Evolutionary conservation across 2,888 invertebrate species (phyloP).

Genomic region (Volucella bombylans): DNA sequence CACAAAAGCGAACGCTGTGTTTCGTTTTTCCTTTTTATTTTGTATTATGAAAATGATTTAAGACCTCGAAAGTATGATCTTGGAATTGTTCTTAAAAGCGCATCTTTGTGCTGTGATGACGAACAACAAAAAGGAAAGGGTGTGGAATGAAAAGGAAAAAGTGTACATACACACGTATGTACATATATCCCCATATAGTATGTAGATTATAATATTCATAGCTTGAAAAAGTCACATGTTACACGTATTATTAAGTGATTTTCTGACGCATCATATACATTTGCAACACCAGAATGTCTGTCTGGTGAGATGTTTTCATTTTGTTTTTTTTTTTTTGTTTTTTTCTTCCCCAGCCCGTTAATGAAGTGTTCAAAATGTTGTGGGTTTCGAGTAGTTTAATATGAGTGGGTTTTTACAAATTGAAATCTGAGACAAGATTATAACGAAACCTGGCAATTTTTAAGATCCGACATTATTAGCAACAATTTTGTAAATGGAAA

Average conservation of each 20-base stretch:
- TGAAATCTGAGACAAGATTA: conserved; percentile 18
- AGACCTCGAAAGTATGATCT: conserved; percentile 76
- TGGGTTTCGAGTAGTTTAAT: conserved; percentile 9
- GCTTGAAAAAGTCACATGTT: conserved; percentile 76
- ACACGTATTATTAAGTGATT: conserved; percentile 82
- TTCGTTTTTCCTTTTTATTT: conserved; percentile 57
- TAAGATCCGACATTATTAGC: background rate
- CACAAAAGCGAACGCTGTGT: conserved; percentile 64
- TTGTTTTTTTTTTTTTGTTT: background rate
- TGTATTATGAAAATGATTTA: conserved; percentile 81
- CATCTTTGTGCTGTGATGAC: conserved; percentile 65
- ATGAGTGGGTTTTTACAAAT: conserved; percentile 17
- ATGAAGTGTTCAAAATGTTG: conserved; percentile 41
- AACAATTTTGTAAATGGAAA: background rate
- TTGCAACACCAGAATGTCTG: conserved; percentile 81
- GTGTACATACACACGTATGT: too few species aligned
- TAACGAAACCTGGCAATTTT: background rate
- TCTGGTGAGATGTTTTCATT: conserved; percentile 52
- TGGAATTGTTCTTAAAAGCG: conserved; percentile 74
- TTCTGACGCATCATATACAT: conserved; percentile 81
- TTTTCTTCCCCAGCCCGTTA: conserved; percentile 3
- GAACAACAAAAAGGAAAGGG: conserved; percentile 40
- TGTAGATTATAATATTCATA: conserved; percentile 39
- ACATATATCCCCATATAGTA: conserved; percentile 24
- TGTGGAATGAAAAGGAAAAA: conserved; percentile 44